phyloP scores from a whole-genome alignment of 2,113 vertebrate genomes.

The Salvelinus alpinus region DNA sequence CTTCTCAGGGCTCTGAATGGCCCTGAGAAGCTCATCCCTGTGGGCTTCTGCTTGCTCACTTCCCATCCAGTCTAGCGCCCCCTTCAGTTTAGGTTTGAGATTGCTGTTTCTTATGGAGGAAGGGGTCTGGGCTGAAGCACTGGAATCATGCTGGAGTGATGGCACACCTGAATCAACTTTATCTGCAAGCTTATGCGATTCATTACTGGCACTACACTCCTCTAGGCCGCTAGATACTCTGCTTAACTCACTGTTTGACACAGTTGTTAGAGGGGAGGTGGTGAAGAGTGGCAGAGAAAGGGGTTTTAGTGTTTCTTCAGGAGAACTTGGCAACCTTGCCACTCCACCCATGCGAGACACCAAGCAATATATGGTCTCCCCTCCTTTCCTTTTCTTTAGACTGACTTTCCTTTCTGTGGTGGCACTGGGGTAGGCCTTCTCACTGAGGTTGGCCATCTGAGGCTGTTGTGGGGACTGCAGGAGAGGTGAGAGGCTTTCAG shows the following conservation, averaged over 20 bases:
- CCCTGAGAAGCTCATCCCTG: constrained; percentile 22
- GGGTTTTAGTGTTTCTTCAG: constrained; percentile 19
- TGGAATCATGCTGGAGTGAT: constrained; percentile 21
- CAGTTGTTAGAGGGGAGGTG: constrained; percentile 18
- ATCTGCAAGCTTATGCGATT: constrained; percentile 54
- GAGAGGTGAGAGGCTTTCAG: background rate
- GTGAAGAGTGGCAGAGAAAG: constrained; percentile 41
- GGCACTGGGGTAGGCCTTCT: constrained; percentile 13
- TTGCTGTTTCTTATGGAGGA: background rate
- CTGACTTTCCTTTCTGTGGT: constrained; percentile 59
- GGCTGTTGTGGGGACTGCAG: constrained; percentile 20
- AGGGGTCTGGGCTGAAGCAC: background rate
- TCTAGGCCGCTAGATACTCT: background rate
- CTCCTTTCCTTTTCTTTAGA: constrained; percentile 58
- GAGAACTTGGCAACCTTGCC: constrained; percentile 33
- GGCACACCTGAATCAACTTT: constrained; percentile 56
- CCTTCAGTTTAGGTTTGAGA: constrained; percentile 14
- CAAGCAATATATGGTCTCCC: constrained; percentile 74
- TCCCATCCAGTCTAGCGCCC: background rate
- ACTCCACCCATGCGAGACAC: constrained; percentile 65
- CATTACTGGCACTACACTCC: constrained; percentile 11
- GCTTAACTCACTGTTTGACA: constrained; percentile 9
- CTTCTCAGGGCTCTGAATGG: constrained; percentile 4
- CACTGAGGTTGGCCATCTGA: constrained; percentile 18
- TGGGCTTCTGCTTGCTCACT: constrained; percentile 12